Evolutionary conservation across 2,113 vertebrate genomes (phyloP).

Genomic region (Kryptolebias marmoratus): DNA sequence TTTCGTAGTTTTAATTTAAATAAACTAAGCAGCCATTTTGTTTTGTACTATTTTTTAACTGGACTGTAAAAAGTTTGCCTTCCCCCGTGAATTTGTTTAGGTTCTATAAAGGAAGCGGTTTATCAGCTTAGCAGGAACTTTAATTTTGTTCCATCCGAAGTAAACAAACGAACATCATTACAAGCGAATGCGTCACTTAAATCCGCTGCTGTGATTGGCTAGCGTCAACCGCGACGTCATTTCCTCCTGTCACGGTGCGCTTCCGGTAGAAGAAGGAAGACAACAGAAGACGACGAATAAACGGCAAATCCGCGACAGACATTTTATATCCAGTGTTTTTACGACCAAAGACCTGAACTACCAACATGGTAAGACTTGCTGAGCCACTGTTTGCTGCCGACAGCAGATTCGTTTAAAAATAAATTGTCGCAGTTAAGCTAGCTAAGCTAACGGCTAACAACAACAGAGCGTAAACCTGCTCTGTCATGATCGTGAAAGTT

Average conservation of each 20-base stretch:
- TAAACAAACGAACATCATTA: not conserved
- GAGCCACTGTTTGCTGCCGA: not conserved
- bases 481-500: conserved; percentile 52
- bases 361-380: conserved; percentile 60
- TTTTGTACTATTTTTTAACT: too few species aligned
- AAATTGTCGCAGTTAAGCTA: conserved; percentile 16
- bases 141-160: too few species aligned
- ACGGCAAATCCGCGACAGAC: not conserved
- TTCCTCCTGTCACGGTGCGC: conserved; percentile 32
- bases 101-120: too few species aligned
- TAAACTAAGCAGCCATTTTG: too few species aligned
- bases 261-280: conserved; percentile 62
- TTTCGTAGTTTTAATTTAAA: too few species aligned
- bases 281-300: conserved; percentile 33
- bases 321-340: not conserved
- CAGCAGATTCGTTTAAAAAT: not conserved
- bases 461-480: conserved; percentile 55
- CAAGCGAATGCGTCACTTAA: not conserved
- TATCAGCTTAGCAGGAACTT: too few species aligned
- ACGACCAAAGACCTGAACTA: not conserved
- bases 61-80: too few species aligned
- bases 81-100: too few species aligned
- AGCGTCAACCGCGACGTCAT: conserved; percentile 7
- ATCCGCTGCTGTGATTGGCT: conserved; percentile 20
- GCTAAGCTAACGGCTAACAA: conserved; percentile 41